Base-by-base conservation (phyloP, 92 coral and sea anemone genomes). In the Micromussa lordhowensis region DNA sequence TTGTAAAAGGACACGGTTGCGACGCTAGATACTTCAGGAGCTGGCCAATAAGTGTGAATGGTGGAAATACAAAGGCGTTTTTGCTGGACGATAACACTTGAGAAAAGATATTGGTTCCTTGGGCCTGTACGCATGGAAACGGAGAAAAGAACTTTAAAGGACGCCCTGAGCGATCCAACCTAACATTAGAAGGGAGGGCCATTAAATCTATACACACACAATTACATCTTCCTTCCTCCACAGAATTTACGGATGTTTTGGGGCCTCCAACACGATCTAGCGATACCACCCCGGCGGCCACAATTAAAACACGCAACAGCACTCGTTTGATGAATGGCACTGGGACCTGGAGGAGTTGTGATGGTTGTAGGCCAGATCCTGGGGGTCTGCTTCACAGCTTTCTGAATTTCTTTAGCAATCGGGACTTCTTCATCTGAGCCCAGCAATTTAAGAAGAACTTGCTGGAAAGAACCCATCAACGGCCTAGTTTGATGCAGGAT, bases 371-470 rank as follows among this genome's bases (percentile, higher is more conserved):
- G 75, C 36, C 40, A 30, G 16, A 70, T 44, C 19, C 75, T 7
- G 5, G 75, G 5, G 75, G 75, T 17, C 75, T 70, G 44, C 70
- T 78, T 87, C 48, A 64, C 17, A 1, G 90, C 90, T 22, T 87
- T 87, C 32, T 79, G 59, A 19, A 87, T 87, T 51, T 78, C 91
- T 32, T 74, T 82, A 4, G 83, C 63, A 10, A 82, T 82, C 3
- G 82, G 88, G 3, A 75, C 82, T 40, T 88, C 91, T 21, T 88
- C 91, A 3, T 88, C 74, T 28, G 91, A 31, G 15, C 82, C 87
- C 26, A 82, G 87, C 16, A 88, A 34, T 57, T 88, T 88, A 15
- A 88, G 59, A 12, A 82, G 87, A 1, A 88, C 15, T 12, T 71
- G 24, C 66, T 88, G 91, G 9, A 88, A 74, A 13, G 91, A 15